phyloP scores from a whole-genome alignment of 2,888 invertebrate genomes.

The Archips crataeganus region DNA sequence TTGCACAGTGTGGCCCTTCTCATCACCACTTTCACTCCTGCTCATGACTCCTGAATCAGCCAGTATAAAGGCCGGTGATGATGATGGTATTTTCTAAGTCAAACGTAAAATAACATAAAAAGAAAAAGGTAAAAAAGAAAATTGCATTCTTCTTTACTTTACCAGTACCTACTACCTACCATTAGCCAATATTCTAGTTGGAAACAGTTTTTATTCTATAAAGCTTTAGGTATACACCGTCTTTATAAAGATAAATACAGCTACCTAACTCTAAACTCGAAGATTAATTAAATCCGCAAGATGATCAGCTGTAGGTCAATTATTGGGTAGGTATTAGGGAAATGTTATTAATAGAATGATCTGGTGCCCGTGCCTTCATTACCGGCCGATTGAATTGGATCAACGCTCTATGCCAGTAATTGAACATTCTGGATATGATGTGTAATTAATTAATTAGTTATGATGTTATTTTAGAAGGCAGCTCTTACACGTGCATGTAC shows the following conservation, averaged over 20 bases:
- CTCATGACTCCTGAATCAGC: too few species aligned
- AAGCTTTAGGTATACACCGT: neutral
- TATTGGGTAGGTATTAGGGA: conserved; percentile 23
- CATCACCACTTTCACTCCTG: too few species aligned
- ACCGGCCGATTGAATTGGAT: conserved; percentile 11
- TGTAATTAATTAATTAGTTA: neutral
- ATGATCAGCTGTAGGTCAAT: conserved; percentile 21
- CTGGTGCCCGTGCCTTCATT: conserved; percentile 15
- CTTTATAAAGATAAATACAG: neutral
- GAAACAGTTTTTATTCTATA: too few species aligned
- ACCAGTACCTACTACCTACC: neutral
- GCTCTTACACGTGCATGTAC: too few species aligned
- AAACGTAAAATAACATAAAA: too few species aligned
- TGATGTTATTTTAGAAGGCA: neutral
- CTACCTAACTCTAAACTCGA: neutral
- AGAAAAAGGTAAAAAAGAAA: neutral
- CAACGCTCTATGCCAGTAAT: neutral
- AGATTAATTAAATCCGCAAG: conserved; percentile 5
- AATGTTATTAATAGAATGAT: conserved; percentile 26
- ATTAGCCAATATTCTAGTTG: too few species aligned
- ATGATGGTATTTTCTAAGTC: too few species aligned
- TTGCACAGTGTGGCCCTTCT: too few species aligned
- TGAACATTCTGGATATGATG: neutral
- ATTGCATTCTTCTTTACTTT: neutral
- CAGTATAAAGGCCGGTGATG: too few species aligned